Percentiles rank a stretch among this genome's conserved stretches.
Conservation (phyloP, 2,797 vertebrate species). For the Oreonectes daqikongensis region DNA sequence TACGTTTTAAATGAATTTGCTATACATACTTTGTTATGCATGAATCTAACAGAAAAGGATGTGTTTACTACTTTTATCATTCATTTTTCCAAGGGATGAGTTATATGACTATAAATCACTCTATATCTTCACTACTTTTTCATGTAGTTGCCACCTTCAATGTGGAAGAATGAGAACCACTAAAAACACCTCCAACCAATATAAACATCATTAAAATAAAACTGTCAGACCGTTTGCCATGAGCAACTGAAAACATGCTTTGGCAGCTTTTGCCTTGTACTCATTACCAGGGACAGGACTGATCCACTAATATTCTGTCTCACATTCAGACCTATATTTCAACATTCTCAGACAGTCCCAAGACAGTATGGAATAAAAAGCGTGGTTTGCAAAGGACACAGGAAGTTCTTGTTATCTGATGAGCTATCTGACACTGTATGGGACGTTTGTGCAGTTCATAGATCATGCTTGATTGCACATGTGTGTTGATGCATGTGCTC, state of each 20-base stretch:
- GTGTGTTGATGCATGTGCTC: constrained; percentile 15
- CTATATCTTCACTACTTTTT: not conserved
- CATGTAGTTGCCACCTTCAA: not conserved
- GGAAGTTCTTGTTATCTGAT: not conserved
- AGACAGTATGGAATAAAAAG: not conserved
- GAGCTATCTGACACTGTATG: constrained; percentile 9
- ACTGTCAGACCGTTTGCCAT: not conserved
- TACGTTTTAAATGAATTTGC: too few species aligned
- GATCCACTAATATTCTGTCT: not conserved
- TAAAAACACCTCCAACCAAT: not conserved
- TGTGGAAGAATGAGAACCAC: not conserved
- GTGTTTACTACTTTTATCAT: too few species aligned
- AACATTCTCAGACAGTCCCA: constrained; percentile 4
- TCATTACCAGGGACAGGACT: not conserved
- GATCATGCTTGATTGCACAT: constrained; percentile 31
- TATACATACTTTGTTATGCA: too few species aligned
- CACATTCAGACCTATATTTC: not conserved
- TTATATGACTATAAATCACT: constrained; percentile 1
- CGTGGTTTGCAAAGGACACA: not conserved
- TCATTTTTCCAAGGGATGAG: too few species aligned
- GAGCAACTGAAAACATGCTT: not conserved
- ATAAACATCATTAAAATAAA: not conserved
- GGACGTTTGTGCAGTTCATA: constrained; percentile 1
- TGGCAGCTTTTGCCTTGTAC: not conserved
- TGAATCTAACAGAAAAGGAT: too few species aligned